phyloP scores from a whole-genome alignment of 2,113 vertebrate genomes.

The Aegotheles bennettii region DNA sequence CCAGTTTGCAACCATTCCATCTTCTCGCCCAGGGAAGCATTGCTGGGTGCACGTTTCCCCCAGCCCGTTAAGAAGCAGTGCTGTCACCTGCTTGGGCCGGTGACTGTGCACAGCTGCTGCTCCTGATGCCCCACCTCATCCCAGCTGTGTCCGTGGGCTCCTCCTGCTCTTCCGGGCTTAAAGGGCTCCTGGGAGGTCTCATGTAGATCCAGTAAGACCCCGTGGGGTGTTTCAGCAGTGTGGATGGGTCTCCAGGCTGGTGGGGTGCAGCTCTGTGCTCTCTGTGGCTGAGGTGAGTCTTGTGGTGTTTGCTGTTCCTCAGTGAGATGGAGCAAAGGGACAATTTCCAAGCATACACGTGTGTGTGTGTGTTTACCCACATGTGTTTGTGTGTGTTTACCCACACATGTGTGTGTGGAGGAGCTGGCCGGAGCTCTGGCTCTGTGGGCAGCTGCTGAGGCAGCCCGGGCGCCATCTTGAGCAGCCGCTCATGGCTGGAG shows the following conservation, averaged over 20 bases:
- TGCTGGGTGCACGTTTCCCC: fast-evolving
- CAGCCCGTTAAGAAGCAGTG: neutral
- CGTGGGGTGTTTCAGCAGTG: fast-evolving
- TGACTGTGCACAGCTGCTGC: neutral
- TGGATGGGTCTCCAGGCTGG: fast-evolving
- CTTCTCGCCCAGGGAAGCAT: fast-evolving
- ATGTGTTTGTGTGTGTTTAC: fast-evolving
- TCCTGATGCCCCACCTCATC: neutral
- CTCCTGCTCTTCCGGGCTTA: fast-evolving
- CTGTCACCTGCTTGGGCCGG: neutral
- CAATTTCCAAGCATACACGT: fast-evolving
- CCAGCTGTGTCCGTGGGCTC: neutral
- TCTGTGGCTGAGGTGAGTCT: neutral
- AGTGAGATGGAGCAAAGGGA: fast-evolving
- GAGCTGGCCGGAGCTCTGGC: fast-evolving
- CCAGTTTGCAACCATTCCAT: no score
- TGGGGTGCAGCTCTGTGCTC: fast-evolving
- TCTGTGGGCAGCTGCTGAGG: neutral
- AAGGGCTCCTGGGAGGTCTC: fast-evolving
- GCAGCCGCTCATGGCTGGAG: neutral
- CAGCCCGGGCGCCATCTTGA: fast-evolving
- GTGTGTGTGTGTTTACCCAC: neutral
- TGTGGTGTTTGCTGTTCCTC: fast-evolving
- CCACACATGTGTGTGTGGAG: fast-evolving
- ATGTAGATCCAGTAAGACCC: fast-evolving